phyloP scores from a whole-genome alignment of 2,113 vertebrate species.

The Otocyon megalotis region DNA sequence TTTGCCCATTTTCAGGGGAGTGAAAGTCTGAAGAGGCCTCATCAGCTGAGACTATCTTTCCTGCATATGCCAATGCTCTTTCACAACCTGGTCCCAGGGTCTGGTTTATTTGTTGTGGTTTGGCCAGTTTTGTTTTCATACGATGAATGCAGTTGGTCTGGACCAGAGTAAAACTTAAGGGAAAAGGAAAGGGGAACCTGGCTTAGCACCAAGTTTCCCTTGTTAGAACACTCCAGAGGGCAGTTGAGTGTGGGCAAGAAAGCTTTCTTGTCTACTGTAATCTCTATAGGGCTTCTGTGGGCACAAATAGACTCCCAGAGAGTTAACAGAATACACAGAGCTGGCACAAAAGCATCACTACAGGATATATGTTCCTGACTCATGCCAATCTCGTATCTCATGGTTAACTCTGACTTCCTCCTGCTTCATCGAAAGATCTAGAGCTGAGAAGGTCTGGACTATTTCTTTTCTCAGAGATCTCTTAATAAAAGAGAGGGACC shows the following conservation, averaged over 20 bases:
- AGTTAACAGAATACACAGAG: slow-evolving; percentile 2
- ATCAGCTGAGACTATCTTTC: neutral
- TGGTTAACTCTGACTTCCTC: slow-evolving; percentile 2
- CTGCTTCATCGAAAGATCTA: slow-evolving; percentile 35
- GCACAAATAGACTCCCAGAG: neutral
- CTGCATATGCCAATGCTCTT: neutral
- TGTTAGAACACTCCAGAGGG: neutral
- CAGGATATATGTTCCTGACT: neutral
- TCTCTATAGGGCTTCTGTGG: slow-evolving; percentile 12
- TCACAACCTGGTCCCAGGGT: neutral
- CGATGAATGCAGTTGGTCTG: neutral
- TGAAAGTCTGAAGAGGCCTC: neutral
- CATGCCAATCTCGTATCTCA: neutral
- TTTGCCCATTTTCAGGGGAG: neutral
- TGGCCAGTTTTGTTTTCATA: slow-evolving; percentile 38
- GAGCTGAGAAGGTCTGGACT: neutral
- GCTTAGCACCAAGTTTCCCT: neutral
- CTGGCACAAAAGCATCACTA: neutral
- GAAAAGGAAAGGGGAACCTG: neutral
- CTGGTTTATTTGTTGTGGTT: neutral
- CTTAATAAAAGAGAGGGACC: slow-evolving; percentile 9
- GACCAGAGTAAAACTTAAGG: neutral
- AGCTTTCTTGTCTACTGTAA: neutral
- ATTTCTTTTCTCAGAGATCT: slow-evolving; percentile 33
- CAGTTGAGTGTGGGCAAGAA: neutral